Percentiles rank a stretch among this genome's conserved stretches.
These are phyloP conservation scores for Tineola bisselliella DNA, from an alignment of 2,888 invertebrate genomes.

Conservation along the genomic window DNA sequence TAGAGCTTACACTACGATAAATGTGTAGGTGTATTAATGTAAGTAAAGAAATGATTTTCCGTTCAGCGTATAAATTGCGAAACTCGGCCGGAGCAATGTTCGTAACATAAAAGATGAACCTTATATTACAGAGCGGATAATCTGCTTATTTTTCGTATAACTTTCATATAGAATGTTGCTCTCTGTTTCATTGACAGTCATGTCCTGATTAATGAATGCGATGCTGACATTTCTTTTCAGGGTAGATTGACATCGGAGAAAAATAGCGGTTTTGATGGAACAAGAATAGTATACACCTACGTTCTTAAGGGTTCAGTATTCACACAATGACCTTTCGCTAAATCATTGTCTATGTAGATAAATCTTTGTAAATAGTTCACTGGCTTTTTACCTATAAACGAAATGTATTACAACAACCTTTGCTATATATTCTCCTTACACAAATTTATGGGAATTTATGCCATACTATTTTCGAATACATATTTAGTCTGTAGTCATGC, in stretches of 20 bases:
- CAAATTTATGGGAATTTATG: neutral
- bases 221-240: neutral
- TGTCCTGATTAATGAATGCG: conserved; percentile 5
- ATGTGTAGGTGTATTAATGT: neutral
- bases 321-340: neutral
- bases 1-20: too few species aligned
- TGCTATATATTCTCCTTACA: neutral
- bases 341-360: neutral
- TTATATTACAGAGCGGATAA: neutral
- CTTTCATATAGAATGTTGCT: neutral
- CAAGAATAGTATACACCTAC: neutral
- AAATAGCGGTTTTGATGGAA: neutral
- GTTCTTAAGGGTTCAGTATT: neutral
- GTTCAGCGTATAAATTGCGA: neutral
- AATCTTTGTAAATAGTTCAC: neutral
- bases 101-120: neutral
- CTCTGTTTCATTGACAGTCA: conserved; percentile 1
- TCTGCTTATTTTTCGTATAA: neutral
- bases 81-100: neutral
- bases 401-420: neutral
- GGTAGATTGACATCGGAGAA: neutral
- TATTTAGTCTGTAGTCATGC: neutral
- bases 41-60: neutral
- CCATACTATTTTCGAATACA: neutral
- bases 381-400: neutral